phyloP scores from a whole-genome alignment of 2,888 invertebrate genomes.

The Antheraea yamamai region DNA sequence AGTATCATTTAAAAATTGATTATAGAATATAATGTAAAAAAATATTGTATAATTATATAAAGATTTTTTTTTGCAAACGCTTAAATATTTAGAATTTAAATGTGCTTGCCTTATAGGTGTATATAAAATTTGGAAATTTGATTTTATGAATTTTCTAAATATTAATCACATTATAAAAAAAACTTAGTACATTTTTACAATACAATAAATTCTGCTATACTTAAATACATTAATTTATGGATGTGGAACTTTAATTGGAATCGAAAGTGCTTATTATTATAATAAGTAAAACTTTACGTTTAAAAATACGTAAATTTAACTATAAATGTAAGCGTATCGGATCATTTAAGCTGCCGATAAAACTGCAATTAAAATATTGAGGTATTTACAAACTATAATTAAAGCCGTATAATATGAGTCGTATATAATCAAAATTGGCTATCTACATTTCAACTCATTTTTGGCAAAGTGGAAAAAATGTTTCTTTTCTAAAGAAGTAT shows the following conservation, averaged over 20 bases:
- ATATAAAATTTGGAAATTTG: background rate
- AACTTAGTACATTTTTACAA: background rate
- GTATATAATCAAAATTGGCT: no score
- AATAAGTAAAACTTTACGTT: background rate
- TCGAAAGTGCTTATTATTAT: background rate
- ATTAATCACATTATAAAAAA: background rate
- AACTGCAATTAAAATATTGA: constrained; percentile 22
- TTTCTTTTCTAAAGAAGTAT: no score
- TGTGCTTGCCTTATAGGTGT: background rate
- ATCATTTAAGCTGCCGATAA: constrained; percentile 16
- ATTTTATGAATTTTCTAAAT: background rate
- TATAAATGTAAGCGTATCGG: background rate
- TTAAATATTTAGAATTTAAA: background rate
- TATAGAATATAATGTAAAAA: background rate
- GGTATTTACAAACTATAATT: constrained; percentile 11
- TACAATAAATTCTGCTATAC: background rate
- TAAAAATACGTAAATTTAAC: constrained; percentile 2
- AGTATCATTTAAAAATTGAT: background rate
- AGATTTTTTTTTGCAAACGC: background rate
- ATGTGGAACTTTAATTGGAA: background rate
- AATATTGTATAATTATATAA: background rate
- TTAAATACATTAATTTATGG: background rate
- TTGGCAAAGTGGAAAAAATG: no score
- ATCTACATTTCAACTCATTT: no score
- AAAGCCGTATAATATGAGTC: background rate